A percentile compares a stretch with the other conserved stretches of the same genome.
Evolutionary conservation across 2,888 invertebrate species (phyloP).

Genomic region (Venustoraphidia nigricollis): DNA sequence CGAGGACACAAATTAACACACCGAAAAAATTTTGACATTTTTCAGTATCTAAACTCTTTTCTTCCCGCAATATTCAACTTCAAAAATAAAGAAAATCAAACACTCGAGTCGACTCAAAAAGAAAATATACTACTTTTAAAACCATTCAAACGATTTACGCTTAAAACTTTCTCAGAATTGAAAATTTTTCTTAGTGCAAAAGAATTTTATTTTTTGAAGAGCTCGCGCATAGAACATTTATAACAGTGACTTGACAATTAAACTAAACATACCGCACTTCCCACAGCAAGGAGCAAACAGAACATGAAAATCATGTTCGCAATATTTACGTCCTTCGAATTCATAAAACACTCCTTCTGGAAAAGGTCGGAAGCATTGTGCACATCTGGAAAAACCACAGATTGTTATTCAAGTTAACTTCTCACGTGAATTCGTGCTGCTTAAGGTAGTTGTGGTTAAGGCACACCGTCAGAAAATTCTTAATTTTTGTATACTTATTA

Average conservation of each 20-base stretch:
- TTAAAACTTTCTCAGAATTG: no score
- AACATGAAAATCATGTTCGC: constrained; percentile 97
- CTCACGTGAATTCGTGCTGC: no score
- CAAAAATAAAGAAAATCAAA: no score
- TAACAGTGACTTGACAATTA: constrained; percentile 2
- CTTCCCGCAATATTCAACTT: no score
- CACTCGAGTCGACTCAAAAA: background rate
- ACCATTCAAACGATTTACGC: no score
- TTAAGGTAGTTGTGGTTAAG: no score
- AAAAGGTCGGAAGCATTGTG: constrained; percentile 96
- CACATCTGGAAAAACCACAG: constrained; percentile 50
- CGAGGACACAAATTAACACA: no score
- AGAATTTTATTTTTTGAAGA: background rate
- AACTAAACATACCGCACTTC: constrained; percentile 26
- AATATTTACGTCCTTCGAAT: constrained; percentile 98
- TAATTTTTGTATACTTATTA: no score
- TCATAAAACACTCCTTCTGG: constrained; percentile 97
- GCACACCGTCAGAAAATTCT: no score
- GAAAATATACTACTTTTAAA: no score
- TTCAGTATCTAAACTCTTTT: no score
- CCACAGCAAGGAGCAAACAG: constrained; percentile 75
- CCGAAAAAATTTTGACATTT: no score
- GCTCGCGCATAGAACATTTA: background rate
- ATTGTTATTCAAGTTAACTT: background rate
- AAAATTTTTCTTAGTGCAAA: background rate